A percentile compares a stretch with the other conserved stretches of the same genome.
These are phyloP conservation scores for Nannobrachium achirus DNA, from an alignment of 2,113 vertebrate species.

Conservation along the genomic window DNA sequence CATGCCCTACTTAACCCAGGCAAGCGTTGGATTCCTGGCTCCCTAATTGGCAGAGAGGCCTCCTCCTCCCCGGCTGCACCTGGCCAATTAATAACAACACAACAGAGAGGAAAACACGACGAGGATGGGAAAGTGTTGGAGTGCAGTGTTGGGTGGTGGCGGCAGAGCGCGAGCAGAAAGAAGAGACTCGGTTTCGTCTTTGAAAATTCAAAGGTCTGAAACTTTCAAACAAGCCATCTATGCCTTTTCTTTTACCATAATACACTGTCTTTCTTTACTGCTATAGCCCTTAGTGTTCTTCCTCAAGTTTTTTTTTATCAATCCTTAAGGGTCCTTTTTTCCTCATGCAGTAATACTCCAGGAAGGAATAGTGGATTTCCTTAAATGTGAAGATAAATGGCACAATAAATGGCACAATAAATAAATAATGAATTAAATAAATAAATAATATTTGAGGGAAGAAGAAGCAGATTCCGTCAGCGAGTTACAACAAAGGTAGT, in stretches of 20 bases:
- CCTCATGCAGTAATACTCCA: conserved; percentile 2
- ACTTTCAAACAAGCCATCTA: conserved; percentile 23
- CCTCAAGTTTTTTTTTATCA: not conserved
- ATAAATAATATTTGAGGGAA: conserved; percentile 26
- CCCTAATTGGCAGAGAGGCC: conserved; percentile 51
- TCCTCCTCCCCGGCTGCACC: conserved; percentile 33
- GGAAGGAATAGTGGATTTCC: conserved; percentile 9
- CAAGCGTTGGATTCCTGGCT: conserved; percentile 35
- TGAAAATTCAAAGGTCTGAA: conserved; percentile 19
- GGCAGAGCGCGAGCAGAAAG: conserved; percentile 1
- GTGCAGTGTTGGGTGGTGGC: too few relatives aligned
- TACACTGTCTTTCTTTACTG: not conserved
- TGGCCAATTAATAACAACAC: conserved; percentile 54
- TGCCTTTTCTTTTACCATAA: not conserved
- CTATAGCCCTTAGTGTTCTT: not conserved
- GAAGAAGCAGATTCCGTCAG: conserved; percentile 17
- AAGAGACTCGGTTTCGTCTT: conserved; percentile 22
- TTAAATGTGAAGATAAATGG: conserved; percentile 54
- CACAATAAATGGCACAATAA: conserved; percentile 33
- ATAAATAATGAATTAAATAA: conserved; percentile 17
- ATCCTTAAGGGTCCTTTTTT: not conserved
- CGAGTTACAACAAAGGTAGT: conserved; percentile 41
- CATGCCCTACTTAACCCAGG: conserved; percentile 56
- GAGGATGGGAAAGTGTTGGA: too few relatives aligned
- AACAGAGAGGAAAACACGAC: not conserved